Conservation (phyloP, 1,140 invertebrate species). For the Drosophila orena region DNA sequence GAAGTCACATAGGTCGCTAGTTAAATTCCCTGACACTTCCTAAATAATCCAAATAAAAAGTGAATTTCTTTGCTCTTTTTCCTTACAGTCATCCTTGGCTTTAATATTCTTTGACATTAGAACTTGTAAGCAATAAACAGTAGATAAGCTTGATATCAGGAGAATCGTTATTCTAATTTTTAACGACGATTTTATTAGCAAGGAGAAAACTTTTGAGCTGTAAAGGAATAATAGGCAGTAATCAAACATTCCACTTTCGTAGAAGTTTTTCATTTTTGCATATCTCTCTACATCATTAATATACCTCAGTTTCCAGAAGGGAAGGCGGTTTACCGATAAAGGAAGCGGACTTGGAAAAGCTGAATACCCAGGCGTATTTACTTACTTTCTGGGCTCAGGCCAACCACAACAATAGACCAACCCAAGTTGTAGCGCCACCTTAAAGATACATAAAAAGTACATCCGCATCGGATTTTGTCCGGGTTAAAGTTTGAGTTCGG, state of each 20-base stretch:
- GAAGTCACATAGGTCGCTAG: not conserved
- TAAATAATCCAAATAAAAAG: not conserved
- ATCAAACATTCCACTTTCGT: not conserved
- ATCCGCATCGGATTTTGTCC: slow-evolving; percentile 20
- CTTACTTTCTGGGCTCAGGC: slow-evolving; percentile 27
- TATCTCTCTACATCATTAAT: not conserved
- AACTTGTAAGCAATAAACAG: not conserved
- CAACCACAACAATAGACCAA: slow-evolving; percentile 38
- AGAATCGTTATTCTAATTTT: not conserved
- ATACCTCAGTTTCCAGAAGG: not conserved
- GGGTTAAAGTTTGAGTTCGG: slow-evolving; percentile 73
- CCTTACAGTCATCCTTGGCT: no score
- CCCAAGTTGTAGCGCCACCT: slow-evolving; percentile 16
- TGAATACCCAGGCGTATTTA: slow-evolving; percentile 38
- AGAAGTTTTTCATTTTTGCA: not conserved
- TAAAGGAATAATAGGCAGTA: not conserved
- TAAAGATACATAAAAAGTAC: slow-evolving; percentile 28
- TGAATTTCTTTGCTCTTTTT: not conserved
- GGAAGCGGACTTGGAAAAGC: slow-evolving; percentile 19
- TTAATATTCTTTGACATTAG: not conserved
- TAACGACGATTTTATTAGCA: not conserved
- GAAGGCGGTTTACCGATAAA: slow-evolving; percentile 26
- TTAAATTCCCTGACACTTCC: slow-evolving; percentile 8
- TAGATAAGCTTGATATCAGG: not conserved
- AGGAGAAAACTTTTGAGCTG: not conserved